Evolutionary conservation across 2,888 invertebrate species (phyloP).

Genomic region (Agriopis aurantiaria): DNA sequence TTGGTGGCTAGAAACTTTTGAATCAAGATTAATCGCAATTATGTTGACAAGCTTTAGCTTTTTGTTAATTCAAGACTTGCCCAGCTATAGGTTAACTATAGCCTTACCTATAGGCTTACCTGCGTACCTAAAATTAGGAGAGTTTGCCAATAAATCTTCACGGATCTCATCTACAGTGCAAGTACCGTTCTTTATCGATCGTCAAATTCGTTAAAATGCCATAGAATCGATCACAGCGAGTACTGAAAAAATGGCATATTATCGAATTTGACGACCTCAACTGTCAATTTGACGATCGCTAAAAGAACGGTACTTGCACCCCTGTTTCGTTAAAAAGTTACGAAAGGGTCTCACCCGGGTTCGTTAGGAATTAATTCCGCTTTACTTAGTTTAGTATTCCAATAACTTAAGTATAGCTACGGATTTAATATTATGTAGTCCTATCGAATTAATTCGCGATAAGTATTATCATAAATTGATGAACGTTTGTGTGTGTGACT

Average conservation of each 20-base stretch:
- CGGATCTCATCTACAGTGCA: not conserved
- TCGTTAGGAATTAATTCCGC: slow-evolving; percentile 2
- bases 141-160: not conserved
- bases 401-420: not conserved
- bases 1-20: slow-evolving; percentile 6
- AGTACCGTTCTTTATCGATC: too few species aligned
- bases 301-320: too few species aligned
- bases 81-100: slow-evolving; percentile 1
- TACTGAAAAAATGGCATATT: too few species aligned
- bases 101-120: too few species aligned
- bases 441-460: not conserved
- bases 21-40: slow-evolving; percentile 11
- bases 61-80: slow-evolving; percentile 3
- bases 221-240: too few species aligned
- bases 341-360: not conserved
- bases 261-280: too few species aligned
- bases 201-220: too few species aligned
- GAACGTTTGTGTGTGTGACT: too few species aligned
- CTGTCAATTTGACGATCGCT: too few species aligned
- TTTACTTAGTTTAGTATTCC: not conserved
- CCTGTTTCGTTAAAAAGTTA: slow-evolving; percentile 8
- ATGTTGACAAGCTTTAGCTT: slow-evolving; percentile 14
- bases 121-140: not conserved
- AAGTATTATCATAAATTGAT: too few species aligned
- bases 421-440: not conserved